These are phyloP conservation scores for Pterostichus madidus DNA, from an alignment of 2,888 invertebrate species.

Conservation along the genomic window DNA sequence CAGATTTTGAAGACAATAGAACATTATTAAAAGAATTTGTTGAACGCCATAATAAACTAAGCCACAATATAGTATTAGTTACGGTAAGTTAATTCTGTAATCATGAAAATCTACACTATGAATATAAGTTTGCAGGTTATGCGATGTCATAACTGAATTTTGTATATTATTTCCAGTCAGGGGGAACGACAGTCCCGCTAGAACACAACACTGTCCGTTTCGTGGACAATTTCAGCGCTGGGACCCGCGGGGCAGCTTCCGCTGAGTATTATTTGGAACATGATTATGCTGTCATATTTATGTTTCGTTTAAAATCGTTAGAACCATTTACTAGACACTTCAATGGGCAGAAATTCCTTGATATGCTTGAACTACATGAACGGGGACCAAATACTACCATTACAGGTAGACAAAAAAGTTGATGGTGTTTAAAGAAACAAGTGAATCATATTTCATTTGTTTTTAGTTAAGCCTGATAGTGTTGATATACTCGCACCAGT, in stretches of 20 bases:
- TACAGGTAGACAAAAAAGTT: constrained; percentile 77
- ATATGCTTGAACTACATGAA: constrained; percentile 86
- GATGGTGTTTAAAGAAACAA: constrained; percentile 38
- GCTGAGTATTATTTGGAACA: constrained; percentile 95
- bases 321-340: constrained; percentile 96
- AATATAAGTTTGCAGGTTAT: constrained; percentile 41
- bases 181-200: constrained; percentile 97
- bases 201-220: constrained; percentile 98
- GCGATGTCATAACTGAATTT: constrained; percentile 8
- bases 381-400: constrained; percentile 83
- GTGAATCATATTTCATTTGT: constrained; percentile 24
- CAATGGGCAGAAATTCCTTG: constrained; percentile 87
- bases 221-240: constrained; percentile 99
- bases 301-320: constrained; percentile 93
- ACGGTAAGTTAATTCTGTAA: constrained; percentile 82
- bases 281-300: constrained; percentile 95
- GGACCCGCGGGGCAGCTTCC: constrained; percentile 95
- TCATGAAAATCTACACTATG: neutral
- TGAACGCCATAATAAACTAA: constrained; percentile 83
- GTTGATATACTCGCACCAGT: constrained; percentile 86
- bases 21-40: constrained; percentile 87
- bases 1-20: constrained; percentile 87
- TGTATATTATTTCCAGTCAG: constrained; percentile 83
- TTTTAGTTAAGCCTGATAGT: constrained; percentile 85
- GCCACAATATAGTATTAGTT: constrained; percentile 86